These are phyloP conservation scores for Ammospiza maritima DNA, from an alignment of 2,797 vertebrate species.

Conservation along the genomic window DNA sequence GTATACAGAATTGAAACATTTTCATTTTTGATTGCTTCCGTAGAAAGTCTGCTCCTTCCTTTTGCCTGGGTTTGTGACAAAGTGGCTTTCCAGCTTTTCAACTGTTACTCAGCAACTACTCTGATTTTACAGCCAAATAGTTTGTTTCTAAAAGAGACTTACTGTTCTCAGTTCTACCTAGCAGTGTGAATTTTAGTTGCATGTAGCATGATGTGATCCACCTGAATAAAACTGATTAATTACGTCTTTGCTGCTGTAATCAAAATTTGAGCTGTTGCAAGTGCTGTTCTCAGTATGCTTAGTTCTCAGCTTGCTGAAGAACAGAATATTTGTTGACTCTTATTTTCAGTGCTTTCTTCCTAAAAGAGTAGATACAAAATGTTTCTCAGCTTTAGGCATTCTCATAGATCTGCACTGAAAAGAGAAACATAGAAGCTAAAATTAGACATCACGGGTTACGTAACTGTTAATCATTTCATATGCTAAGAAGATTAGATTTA, in stretches of 20 bases:
- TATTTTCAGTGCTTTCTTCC: neutral
- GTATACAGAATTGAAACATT: neutral
- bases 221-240: neutral
- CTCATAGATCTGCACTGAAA: neutral
- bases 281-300: neutral
- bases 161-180: neutral
- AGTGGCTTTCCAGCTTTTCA: neutral
- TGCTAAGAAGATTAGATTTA: slow-evolving; percentile 46
- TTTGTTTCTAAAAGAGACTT: neutral
- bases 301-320: neutral
- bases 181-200: neutral
- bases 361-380: neutral
- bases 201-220: neutral
- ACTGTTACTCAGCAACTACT: neutral
- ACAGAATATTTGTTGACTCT: neutral
- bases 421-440: slow-evolving; percentile 52
- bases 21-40: neutral
- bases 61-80: neutral
- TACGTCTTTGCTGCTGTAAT: neutral
- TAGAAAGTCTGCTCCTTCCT: neutral
- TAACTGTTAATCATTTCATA: slow-evolving; percentile 67
- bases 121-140: neutral
- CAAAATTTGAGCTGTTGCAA: neutral
- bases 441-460: slow-evolving; percentile 25
- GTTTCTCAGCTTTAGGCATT: neutral